Percentiles rank a stretch among this genome's conserved stretches.
phyloP scores from a whole-genome alignment of 2,113 vertebrate species.

The Leptobrachium ailaonicum region DNA sequence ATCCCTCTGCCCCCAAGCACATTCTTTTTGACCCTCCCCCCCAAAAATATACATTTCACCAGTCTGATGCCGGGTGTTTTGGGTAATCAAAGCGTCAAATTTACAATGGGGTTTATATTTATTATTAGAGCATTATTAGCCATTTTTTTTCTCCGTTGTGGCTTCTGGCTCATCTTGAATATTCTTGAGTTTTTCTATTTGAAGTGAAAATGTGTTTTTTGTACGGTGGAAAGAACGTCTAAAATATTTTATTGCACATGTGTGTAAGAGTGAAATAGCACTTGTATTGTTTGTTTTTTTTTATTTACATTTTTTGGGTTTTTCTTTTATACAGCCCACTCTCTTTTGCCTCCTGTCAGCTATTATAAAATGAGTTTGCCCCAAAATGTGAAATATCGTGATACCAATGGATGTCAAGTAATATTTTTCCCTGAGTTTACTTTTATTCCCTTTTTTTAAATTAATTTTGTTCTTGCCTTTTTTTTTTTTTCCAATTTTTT shows the following conservation, averaged over 20 bases:
- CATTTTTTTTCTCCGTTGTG: neutral
- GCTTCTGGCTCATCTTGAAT: conserved; percentile 9
- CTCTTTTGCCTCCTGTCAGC: no score
- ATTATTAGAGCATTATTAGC: neutral
- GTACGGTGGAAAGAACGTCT: conserved; percentile 31
- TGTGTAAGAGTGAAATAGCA: conserved; percentile 28
- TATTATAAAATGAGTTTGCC: neutral
- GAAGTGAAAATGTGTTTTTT: conserved; percentile 41
- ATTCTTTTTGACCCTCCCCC: no score
- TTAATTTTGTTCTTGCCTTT: conserved; percentile 56
- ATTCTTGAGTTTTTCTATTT: conserved; percentile 8
- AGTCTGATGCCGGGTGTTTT: conserved; percentile 19
- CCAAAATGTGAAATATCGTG: neutral
- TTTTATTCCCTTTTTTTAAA: neutral
- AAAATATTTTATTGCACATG: conserved; percentile 41
- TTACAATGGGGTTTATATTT: neutral
- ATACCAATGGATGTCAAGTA: conserved; percentile 20
- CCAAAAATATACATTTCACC: conserved; percentile 3
- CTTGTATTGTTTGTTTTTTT: neutral
- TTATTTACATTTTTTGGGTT: no score
- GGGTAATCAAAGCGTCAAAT: conserved; percentile 1
- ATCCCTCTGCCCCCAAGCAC: no score
- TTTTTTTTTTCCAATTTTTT: conserved; percentile 2
- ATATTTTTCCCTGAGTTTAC: neutral
- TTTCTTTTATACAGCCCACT: neutral